phyloP scores from a whole-genome alignment of 1,140 invertebrate genomes.

The Zaprionus africanus region DNA sequence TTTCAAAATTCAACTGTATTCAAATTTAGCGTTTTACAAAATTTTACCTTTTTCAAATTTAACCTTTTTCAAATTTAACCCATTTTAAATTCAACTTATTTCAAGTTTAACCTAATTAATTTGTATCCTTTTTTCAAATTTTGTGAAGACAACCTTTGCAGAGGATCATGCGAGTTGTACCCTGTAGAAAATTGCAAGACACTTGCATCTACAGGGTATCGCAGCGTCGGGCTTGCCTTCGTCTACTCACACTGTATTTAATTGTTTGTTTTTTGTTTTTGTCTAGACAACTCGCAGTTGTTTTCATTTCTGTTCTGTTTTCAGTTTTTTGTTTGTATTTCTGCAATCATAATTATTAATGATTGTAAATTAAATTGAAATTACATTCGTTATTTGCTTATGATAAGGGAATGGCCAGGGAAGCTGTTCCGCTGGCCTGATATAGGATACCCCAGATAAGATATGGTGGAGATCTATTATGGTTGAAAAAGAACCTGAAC shows the following conservation, averaged over 20 bases:
- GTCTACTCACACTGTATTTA: not conserved
- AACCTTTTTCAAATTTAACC: too few relatives aligned
- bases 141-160: not conserved
- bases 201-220: not conserved
- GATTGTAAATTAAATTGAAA: constrained; percentile 15
- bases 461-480: not conserved
- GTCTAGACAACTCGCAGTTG: constrained; percentile 4
- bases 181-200: not conserved
- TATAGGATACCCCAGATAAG: constrained; percentile 4
- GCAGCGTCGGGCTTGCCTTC: not conserved
- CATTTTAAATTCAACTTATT: too few relatives aligned
- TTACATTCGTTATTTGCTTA: not conserved
- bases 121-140: too few relatives aligned
- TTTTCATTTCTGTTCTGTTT: not conserved
- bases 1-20: too few relatives aligned
- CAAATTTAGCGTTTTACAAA: too few relatives aligned
- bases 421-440: not conserved
- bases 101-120: too few relatives aligned
- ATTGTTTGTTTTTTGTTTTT: constrained; percentile 37
- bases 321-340: not conserved
- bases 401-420: not conserved
- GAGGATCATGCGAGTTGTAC: not conserved
- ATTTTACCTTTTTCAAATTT: too few relatives aligned
- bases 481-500: not conserved
- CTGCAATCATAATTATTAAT: constrained; percentile 43